Evolutionary conservation across 1,140 invertebrate genomes (phyloP).

Genomic region (Bradysia coprophila): DNA sequence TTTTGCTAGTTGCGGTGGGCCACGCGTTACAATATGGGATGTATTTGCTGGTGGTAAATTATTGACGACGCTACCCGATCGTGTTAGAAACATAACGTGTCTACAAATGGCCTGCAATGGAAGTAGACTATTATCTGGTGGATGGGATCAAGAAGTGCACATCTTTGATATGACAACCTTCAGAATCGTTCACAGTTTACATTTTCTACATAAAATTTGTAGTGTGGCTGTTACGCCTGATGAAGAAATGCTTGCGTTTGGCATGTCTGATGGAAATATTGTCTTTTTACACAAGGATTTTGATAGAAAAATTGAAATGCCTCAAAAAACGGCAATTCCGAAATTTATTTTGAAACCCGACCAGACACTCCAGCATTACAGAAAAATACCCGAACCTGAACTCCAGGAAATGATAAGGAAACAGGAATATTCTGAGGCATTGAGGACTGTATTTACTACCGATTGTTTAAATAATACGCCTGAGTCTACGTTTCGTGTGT

Average conservation of each 20-base stretch:
- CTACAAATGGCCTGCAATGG: constrained; percentile 60
- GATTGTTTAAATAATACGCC: constrained; percentile 43
- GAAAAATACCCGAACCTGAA: constrained; percentile 27
- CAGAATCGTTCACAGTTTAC: constrained; percentile 70
- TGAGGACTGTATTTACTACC: constrained; percentile 47
- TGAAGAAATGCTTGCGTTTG: constrained; percentile 70
- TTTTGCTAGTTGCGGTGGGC: constrained; percentile 82
- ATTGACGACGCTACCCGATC: constrained; percentile 57
- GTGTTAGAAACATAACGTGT: constrained; percentile 89
- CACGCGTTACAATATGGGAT: constrained; percentile 88
- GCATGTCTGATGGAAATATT: constrained; percentile 84
- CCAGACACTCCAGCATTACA: constrained; percentile 27
- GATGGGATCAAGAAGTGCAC: constrained; percentile 86
- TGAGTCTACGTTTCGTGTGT: constrained; percentile 53
- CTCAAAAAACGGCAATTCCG: constrained; percentile 18
- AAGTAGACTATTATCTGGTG: constrained; percentile 68
- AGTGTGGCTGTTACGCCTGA: constrained; percentile 64
- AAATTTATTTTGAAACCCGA: constrained; percentile 25
- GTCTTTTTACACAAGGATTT: constrained; percentile 72
- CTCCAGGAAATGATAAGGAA: constrained; percentile 56
- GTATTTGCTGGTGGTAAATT: constrained; percentile 67
- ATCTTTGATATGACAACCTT: constrained; percentile 79
- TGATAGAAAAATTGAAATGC: constrained; percentile 41
- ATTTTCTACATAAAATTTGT: constrained; percentile 78
- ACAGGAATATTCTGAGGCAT: constrained; percentile 66